Evolutionary conservation across 2,113 vertebrate species (phyloP), one percentile per base, ranked within the genome.

Genomic region (Leucoraja erinaceus): DNA sequence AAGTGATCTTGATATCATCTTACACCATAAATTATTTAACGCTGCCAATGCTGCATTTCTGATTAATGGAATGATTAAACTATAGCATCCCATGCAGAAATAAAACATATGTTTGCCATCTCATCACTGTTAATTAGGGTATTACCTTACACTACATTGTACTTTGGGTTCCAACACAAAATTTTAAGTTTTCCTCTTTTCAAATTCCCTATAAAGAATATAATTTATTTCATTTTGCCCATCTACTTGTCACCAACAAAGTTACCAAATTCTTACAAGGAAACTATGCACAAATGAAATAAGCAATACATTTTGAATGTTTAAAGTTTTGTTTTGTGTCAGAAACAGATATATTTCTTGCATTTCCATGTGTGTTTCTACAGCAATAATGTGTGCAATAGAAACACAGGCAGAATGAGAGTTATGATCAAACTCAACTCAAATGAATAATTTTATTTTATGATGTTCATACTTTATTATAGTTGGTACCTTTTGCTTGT

Each of bases 1-100:
- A 16, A 88, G 61, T 31, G 33, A 63, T 88, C 61, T 61, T 88
- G 61, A 59, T n/a, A 66, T 33, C 16, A 31, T 6, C 84, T 88
- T 66, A 66, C 59, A 66, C 28, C 28, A 18, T 88, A n/a, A 88
- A 88, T 88, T 88, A 88, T 88, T 88, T 33, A 88, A 31, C 25
- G 28, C 22, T 28, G 83, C 11, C 22, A 59, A 59, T 59, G n/a
- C 10, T 66, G 61, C 12, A 88, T 88, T 88, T 88, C 28, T 66
- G 63, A 88, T 66, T 88, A 66, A 88, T 12, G n/a, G n/a, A 88
- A n/a, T 33, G 59, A 88, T 88, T 88, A 88, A 88, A 88, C 59
- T 33, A 33, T 10, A 7, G 84, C 31, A 66, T 66, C 66, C 25
- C 84, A 88, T n/a, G 59, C 16, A 66, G 59, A 31, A 88, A 47